Conservation (phyloP, 2,888 invertebrate genomes). For the Rhorus exstirpatorius region DNA sequence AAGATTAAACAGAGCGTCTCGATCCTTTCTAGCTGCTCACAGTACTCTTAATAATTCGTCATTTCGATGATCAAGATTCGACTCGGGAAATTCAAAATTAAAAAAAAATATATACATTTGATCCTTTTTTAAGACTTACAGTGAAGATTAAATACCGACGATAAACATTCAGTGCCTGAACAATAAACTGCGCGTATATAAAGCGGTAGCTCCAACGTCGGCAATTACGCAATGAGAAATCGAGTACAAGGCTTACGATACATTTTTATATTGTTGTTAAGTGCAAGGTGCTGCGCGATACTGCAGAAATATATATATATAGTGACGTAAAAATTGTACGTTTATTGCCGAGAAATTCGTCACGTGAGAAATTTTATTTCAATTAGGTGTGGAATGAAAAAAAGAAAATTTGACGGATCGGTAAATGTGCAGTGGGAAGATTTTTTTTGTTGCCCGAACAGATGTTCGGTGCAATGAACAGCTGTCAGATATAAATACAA, state of each 20-base stretch:
- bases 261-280: slow-evolving; percentile 57
- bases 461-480: neutral
- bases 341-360: slow-evolving; percentile 43
- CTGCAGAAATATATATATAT: slow-evolving; percentile 7
- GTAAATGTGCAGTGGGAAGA: neutral
- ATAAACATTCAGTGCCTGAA: slow-evolving; percentile 46
- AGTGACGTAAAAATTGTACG: slow-evolving; percentile 43
- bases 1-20: slow-evolving; percentile 42
- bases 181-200: slow-evolving; percentile 29
- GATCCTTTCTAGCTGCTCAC: neutral
- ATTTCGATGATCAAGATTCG: slow-evolving; percentile 48
- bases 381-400: slow-evolving; percentile 14
- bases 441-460: slow-evolving; percentile 1
- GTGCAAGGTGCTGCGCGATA: slow-evolving; percentile 30
- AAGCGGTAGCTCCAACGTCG: slow-evolving; percentile 20
- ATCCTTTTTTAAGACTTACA: slow-evolving; percentile 1
- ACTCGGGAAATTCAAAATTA: slow-evolving; percentile 14
- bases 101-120: neutral
- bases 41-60: slow-evolving; percentile 33
- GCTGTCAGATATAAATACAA: too few species aligned
- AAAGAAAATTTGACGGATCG: too few species aligned
- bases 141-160: slow-evolving; percentile 53
- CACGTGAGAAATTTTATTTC: slow-evolving; percentile 32
- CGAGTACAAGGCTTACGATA: slow-evolving; percentile 66
- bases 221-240: slow-evolving; percentile 64